Conservation (phyloP, 1,140 invertebrate genomes). For the Polypedilum pembai region DNA sequence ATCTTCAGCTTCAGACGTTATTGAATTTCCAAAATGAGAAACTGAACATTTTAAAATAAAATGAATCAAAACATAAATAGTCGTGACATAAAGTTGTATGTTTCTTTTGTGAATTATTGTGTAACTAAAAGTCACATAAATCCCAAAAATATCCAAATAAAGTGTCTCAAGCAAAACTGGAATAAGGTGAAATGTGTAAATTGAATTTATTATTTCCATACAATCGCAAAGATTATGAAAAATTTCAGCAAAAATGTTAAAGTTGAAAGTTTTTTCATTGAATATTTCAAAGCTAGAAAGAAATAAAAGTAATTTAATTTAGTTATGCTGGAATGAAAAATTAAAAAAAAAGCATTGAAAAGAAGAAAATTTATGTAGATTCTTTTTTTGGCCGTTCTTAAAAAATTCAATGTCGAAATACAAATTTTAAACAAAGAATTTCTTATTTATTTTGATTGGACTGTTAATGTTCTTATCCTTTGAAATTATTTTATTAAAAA, state of each 20-base stretch:
- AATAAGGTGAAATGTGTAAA: background rate
- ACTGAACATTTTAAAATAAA: background rate
- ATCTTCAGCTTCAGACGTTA: background rate
- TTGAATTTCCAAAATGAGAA: background rate
- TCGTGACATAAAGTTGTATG: background rate
- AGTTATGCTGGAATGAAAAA: too few relatives aligned
- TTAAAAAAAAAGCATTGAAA: too few relatives aligned
- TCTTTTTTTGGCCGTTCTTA: too few relatives aligned
- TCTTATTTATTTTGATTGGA: too few relatives aligned
- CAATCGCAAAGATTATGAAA: background rate
- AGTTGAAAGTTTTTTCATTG: background rate
- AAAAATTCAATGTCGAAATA: too few relatives aligned
- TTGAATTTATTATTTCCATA: background rate
- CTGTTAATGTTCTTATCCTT: too few relatives aligned
- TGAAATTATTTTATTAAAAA: too few relatives aligned
- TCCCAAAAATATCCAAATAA: background rate
- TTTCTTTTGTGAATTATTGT: background rate
- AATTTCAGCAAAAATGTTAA: background rate
- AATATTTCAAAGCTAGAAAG: too few relatives aligned
- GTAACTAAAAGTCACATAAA: background rate
- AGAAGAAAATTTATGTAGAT: too few relatives aligned
- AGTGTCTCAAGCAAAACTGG: background rate
- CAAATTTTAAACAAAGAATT: too few relatives aligned
- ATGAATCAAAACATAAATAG: background rate
- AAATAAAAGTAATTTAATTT: too few relatives aligned